Conservation (phyloP, 2,113 vertebrate genomes). For the Typhlomys cinereus region DNA sequence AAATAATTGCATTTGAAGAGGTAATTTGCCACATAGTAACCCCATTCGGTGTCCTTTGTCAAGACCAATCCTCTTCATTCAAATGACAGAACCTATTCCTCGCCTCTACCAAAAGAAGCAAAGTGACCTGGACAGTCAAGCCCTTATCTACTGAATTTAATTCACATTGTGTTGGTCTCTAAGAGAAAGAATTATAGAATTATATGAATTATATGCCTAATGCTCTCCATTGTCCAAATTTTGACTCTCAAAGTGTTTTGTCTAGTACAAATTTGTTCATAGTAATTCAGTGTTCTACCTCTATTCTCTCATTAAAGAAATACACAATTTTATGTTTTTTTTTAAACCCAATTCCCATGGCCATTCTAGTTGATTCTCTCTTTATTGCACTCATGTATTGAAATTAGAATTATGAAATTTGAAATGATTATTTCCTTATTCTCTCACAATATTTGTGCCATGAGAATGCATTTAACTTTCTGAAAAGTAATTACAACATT, state of each 20-base stretch:
- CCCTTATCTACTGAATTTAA: conserved; percentile 45
- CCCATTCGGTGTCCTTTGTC: conserved; percentile 26
- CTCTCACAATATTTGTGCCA: neutral
- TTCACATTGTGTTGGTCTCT: neutral
- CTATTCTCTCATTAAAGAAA: neutral
- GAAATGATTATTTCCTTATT: neutral
- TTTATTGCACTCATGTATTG: neutral
- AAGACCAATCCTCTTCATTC: conserved; percentile 38
- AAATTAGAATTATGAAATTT: neutral
- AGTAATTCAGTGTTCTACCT: neutral
- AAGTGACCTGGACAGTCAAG: conserved; percentile 33
- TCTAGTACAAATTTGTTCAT: neutral
- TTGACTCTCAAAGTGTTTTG: neutral
- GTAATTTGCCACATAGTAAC: conserved; percentile 39
- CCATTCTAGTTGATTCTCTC: neutral
- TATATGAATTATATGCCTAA: neutral
- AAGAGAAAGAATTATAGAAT: conserved; percentile 9
- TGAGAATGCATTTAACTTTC: neutral
- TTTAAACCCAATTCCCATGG: neutral
- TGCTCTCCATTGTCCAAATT: neutral
- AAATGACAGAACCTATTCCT: conserved; percentile 5
- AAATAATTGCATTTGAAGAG: conserved; percentile 62
- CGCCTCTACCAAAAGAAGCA: neutral
- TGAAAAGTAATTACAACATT: neutral
- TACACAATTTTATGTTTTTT: neutral